These are phyloP conservation scores for Poeciliopsis paucimaculata DNA, from an alignment of 2,797 vertebrate species.

Conservation along the genomic window DNA sequence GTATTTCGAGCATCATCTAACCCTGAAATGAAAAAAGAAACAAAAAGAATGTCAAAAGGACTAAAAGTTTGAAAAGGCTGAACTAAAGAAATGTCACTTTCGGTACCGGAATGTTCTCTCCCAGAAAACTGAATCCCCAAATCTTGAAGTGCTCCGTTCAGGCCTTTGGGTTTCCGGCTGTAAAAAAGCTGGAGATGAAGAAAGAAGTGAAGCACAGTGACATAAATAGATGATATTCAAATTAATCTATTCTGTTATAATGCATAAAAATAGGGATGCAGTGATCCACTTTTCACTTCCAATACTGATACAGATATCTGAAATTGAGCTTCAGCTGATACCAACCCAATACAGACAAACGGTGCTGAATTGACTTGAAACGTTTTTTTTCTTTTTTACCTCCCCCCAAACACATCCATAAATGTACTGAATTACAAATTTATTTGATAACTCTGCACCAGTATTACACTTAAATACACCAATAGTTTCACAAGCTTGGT, in stretches of 20 bases:
- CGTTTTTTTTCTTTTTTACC: accelerated
- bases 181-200: slow-evolving; percentile 86
- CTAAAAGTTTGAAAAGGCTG: not conserved
- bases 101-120: slow-evolving; percentile 91
- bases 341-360: too few species aligned
- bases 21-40: slow-evolving; percentile 71
- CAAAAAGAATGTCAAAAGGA: not conserved
- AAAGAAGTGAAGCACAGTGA: not conserved
- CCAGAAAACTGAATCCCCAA: slow-evolving; percentile 92
- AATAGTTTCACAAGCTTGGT: too few species aligned
- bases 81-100: not conserved
- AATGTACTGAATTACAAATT: too few species aligned
- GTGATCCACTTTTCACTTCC: not conserved
- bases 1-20: slow-evolving; percentile 94
- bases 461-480: too few species aligned
- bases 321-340: too few species aligned
- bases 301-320: not conserved
- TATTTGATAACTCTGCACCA: too few species aligned
- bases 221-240: not conserved
- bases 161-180: slow-evolving; percentile 90
- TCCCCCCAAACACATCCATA: too few species aligned
- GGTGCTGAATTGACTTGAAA: too few species aligned
- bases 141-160: slow-evolving; percentile 92
- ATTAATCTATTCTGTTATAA: not conserved
- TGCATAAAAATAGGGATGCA: too few species aligned